Base-by-base conservation (phyloP, 2,888 invertebrate species). In the Chydorus sphaericus region DNA sequence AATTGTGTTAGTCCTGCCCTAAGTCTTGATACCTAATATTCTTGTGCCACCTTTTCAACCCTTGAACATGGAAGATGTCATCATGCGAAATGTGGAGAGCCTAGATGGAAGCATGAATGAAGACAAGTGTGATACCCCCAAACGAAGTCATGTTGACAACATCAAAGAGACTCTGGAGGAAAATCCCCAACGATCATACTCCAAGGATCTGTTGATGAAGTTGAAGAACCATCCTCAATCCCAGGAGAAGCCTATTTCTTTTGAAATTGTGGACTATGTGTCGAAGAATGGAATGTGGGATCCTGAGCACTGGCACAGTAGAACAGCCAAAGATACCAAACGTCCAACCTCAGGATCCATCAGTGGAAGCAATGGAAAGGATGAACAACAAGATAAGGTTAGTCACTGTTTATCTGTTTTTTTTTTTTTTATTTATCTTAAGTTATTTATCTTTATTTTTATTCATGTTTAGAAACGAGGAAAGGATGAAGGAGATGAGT, bases 401-500 rank as follows among this genome's bases (percentile, higher is more conserved):
- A 50, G 23, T 29, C 16, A 26, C 16, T 50, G 50, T 50, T 28
- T 50, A 18, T 29, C 36, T 52, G 20, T 20, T n/a, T 33, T 33
- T 10, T 18, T 23, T 20, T 18, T 14, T 10, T 14, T 6, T 10
- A n/a, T 2, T 8, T 31, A 10, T 23, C 14, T 23, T 14, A 11
- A 23, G 14, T 18, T 52, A 11, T 23, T 6, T 10, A 29, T 33
- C 20, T 14, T 16, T 28, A 16, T 38, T 53, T 7, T 7, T n/a
- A n/a, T 53, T 36, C 16, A 16, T 50, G 14, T 54, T 54, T 54
- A 8, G 51, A 75, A 86, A 53, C 81, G 84, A 61, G 86, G 86
- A 69, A 85, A 86, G 70, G 81, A 82, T 68, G 85, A 85, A 69
- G 84, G 84, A 53, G 85, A 89, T 63, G 83, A 89, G 62, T 73